Percentiles rank a stretch among this genome's conserved stretches.
These are phyloP conservation scores for Procavia capensis DNA, from an alignment of 2,113 vertebrate species.

Conservation along the genomic window DNA sequence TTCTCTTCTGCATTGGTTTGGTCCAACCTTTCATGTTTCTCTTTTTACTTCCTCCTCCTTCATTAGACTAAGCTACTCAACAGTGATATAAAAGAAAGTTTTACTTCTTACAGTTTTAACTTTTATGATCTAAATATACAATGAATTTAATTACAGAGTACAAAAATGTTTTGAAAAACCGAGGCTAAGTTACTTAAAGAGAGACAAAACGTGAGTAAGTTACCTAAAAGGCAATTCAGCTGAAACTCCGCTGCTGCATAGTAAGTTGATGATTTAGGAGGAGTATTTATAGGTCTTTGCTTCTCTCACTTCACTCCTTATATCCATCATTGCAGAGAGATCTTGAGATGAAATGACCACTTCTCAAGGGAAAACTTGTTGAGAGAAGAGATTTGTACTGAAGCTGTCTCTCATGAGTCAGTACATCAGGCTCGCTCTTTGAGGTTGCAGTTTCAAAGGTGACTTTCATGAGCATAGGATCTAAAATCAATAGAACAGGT, in stretches of 20 bases:
- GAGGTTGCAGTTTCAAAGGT: not conserved
- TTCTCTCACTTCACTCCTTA: conserved; percentile 16
- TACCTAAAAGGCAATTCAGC: not conserved
- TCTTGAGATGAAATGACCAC: not conserved
- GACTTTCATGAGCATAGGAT: not conserved
- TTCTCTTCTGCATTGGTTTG: not conserved
- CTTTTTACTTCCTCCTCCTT: not conserved
- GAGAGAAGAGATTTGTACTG: conserved; percentile 3
- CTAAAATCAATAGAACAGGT: conserved; percentile 59
- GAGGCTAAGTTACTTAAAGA: not conserved
- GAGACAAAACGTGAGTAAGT: not conserved
- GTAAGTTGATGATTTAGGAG: not conserved
- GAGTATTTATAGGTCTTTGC: not conserved
- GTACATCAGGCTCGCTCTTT: not conserved
- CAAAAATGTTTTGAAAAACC: not conserved
- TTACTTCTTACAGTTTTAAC: not conserved
- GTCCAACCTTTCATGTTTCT: not conserved
- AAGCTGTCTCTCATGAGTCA: not conserved
- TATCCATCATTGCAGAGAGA: not conserved
- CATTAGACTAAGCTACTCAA: not conserved
- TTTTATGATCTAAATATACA: not conserved
- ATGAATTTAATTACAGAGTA: not conserved
- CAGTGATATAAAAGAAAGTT: not conserved
- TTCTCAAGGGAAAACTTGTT: conserved; percentile 25
- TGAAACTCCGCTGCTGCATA: not conserved